phyloP scores from a whole-genome alignment of 2,113 vertebrate genomes.

The Enhydra lutris region DNA sequence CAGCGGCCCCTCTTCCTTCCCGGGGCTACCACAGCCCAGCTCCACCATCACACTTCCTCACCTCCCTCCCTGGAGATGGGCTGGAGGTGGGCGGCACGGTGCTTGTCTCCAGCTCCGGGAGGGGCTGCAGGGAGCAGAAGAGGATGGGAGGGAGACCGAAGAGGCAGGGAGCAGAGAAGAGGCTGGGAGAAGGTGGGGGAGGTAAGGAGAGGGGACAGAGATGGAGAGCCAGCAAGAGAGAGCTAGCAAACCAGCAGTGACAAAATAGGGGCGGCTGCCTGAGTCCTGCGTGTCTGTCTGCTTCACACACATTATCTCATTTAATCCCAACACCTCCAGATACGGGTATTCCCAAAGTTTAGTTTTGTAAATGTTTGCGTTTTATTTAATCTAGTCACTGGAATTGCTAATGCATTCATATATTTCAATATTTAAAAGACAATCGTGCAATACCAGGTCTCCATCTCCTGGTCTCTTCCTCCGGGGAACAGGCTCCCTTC shows the following conservation, averaged over 20 bases:
- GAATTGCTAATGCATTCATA: background rate
- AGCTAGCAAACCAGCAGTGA: background rate
- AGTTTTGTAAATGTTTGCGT: slow-evolving; percentile 21
- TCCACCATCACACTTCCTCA: background rate
- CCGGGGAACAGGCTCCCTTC: background rate
- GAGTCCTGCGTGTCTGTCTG: background rate
- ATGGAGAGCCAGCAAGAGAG: background rate
- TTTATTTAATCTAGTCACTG: background rate
- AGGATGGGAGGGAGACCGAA: background rate
- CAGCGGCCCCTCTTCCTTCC: background rate
- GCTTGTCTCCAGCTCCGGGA: too few species aligned
- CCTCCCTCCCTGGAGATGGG: background rate
- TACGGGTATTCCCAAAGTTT: background rate
- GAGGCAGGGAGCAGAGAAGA: background rate
- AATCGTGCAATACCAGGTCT: background rate
- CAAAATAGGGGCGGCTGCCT: background rate
- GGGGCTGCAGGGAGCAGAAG: background rate
- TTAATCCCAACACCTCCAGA: background rate
- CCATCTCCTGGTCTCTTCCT: background rate
- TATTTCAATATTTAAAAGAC: slow-evolving; percentile 21
- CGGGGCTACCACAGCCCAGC: background rate
- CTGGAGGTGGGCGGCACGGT: background rate
- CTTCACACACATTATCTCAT: background rate
- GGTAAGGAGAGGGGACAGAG: background rate
- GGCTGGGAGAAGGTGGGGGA: background rate